phyloP scores from a whole-genome alignment of 2,113 vertebrate genomes.

The Varanus komodoensis region DNA sequence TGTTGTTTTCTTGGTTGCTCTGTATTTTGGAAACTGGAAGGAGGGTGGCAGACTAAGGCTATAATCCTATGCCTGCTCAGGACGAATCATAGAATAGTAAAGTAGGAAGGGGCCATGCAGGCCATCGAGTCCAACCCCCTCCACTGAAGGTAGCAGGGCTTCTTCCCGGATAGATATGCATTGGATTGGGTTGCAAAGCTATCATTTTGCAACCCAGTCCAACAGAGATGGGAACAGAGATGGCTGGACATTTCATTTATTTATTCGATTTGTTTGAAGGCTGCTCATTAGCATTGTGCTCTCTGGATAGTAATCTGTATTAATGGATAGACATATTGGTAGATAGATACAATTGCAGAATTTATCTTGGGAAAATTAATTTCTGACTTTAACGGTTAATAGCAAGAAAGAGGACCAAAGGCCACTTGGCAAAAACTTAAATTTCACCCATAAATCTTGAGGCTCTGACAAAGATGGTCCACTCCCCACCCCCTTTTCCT shows the following conservation, averaged over 20 bases:
- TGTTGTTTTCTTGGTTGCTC: background rate
- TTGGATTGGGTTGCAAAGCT: background rate
- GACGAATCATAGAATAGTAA: background rate
- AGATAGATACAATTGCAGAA: background rate
- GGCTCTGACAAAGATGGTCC: background rate
- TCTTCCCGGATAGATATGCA: background rate
- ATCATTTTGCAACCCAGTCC: no score
- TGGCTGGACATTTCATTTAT: no score
- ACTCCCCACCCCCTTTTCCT: background rate
- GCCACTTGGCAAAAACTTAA: background rate
- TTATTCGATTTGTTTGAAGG: no score
- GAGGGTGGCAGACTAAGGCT: background rate
- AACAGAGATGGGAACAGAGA: no score
- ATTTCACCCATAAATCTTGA: background rate
- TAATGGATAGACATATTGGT: background rate
- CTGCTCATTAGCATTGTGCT: no score
- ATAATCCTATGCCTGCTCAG: background rate
- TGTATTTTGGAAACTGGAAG: background rate
- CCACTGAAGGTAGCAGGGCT: background rate
- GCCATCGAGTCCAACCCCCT: no score
- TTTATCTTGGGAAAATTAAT: background rate
- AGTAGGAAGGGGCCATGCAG: no score
- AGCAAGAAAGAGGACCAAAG: background rate
- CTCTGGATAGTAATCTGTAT: no score
- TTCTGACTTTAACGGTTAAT: conserved; percentile 10